phyloP scores from a whole-genome alignment of 2,113 vertebrate genomes.

The Corvus cornix region DNA sequence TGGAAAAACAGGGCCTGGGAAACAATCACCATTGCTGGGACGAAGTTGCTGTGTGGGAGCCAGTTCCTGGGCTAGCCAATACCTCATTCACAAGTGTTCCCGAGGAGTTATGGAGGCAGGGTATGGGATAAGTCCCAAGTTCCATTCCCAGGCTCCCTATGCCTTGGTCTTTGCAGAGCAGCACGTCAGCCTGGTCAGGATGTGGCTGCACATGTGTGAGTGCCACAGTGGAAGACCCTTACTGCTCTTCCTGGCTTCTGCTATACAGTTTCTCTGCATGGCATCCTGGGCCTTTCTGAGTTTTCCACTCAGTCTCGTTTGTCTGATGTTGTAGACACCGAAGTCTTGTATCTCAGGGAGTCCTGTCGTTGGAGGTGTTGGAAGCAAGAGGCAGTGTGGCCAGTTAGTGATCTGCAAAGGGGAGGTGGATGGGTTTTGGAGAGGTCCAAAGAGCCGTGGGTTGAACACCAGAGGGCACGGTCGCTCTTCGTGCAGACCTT shows the following conservation, averaged over 20 bases:
- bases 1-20: background rate
- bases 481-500: background rate
- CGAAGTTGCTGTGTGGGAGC: background rate
- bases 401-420: background rate
- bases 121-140: background rate
- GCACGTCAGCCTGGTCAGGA: background rate
- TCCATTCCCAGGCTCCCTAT: background rate
- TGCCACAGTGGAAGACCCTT: accelerated
- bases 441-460: background rate
- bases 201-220: background rate
- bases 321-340: background rate
- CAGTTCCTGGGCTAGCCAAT: background rate
- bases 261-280: background rate
- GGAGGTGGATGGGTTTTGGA: background rate
- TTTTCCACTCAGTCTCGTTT: accelerated
- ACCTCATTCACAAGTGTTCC: background rate
- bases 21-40: background rate
- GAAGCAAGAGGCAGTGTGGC: background rate
- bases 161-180: background rate
- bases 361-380: background rate
- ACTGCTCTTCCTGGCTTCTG: background rate
- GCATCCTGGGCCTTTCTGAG: background rate
- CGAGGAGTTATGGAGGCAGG: background rate
- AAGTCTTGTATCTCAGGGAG: background rate
- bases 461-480: constrained; percentile 52